Percentiles rank a stretch among this genome's conserved stretches.
phyloP scores from a whole-genome alignment of 1,140 invertebrate genomes.

The Pseudobourletiella spinata region DNA sequence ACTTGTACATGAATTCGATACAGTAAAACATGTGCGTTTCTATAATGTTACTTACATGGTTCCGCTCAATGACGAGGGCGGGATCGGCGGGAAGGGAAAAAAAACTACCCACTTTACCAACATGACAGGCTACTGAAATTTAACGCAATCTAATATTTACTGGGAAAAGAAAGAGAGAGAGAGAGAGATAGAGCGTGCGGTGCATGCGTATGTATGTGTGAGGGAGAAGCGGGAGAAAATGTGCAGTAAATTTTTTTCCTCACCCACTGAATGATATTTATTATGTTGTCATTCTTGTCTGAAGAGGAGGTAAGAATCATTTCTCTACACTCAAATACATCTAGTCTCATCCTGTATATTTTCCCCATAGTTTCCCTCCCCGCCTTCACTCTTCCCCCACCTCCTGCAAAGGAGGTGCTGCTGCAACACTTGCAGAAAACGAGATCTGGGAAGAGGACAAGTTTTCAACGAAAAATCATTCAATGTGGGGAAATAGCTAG shows the following conservation, averaged over 20 bases:
- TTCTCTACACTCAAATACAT: conserved; percentile 1
- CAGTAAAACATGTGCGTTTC: too few relatives aligned
- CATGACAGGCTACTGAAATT: conserved; percentile 4
- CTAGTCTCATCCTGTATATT: not conserved
- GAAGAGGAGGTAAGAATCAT: not conserved
- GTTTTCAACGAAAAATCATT: too few relatives aligned
- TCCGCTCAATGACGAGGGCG: too few relatives aligned
- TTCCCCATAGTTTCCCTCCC: not conserved
- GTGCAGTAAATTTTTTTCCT: not conserved
- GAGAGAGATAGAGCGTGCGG: not conserved
- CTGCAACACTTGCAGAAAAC: too few relatives aligned
- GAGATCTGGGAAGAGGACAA: too few relatives aligned
- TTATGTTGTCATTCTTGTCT: not conserved
- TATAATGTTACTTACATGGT: too few relatives aligned
- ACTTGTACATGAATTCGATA: too few relatives aligned
- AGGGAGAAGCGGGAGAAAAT: not conserved
- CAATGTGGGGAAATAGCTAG: too few relatives aligned
- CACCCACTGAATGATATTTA: not conserved
- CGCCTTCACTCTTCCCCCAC: conserved; percentile 4
- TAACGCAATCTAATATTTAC: conserved; percentile 5
- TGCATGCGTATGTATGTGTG: too few relatives aligned
- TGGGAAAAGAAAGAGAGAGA: not conserved
- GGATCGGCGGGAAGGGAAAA: too few relatives aligned
- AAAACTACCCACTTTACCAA: not conserved
- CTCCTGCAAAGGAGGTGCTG: too few relatives aligned